phyloP scores from a whole-genome alignment of 2,888 invertebrate species.

The Byasa hedistus region DNA sequence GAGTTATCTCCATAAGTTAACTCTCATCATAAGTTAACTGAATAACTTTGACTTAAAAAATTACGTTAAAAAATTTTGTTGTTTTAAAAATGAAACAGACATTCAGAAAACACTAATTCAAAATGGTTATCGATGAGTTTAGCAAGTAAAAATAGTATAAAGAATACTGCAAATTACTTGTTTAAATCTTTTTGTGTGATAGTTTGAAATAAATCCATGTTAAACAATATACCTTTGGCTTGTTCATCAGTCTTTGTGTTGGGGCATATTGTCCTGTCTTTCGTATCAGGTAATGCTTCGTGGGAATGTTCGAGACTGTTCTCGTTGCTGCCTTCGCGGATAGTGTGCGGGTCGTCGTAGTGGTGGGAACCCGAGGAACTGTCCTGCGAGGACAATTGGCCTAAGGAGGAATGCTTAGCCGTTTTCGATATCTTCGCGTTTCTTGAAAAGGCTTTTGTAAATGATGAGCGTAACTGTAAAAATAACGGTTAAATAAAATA shows the following conservation, averaged over 20 bases:
- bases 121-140: too few relatives aligned
- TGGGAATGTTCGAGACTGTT: constrained; percentile 77
- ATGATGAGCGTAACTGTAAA: constrained; percentile 92
- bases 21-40: too few relatives aligned
- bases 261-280: constrained; percentile 59
- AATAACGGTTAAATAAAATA: constrained; percentile 1
- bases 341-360: constrained; percentile 76
- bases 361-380: constrained; percentile 74
- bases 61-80: too few relatives aligned
- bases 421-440: constrained; percentile 89
- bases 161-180: too few relatives aligned
- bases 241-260: constrained; percentile 61
- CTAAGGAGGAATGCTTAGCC: constrained; percentile 77
- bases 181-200: too few relatives aligned
- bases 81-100: too few relatives aligned
- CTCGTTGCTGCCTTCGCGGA: constrained; percentile 76
- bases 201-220: too few relatives aligned
- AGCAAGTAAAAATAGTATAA: too few relatives aligned
- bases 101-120: too few relatives aligned
- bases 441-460: constrained; percentile 97
- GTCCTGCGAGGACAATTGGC: constrained; percentile 76
- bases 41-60: too few relatives aligned
- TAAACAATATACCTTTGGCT: constrained; percentile 64
- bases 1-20: too few relatives aligned
- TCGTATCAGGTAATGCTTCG: constrained; percentile 64